Percentiles rank a stretch among this genome's conserved stretches.
Evolutionary conservation across 2,113 vertebrate genomes (phyloP).

Genomic region (Elachura formosa): DNA sequence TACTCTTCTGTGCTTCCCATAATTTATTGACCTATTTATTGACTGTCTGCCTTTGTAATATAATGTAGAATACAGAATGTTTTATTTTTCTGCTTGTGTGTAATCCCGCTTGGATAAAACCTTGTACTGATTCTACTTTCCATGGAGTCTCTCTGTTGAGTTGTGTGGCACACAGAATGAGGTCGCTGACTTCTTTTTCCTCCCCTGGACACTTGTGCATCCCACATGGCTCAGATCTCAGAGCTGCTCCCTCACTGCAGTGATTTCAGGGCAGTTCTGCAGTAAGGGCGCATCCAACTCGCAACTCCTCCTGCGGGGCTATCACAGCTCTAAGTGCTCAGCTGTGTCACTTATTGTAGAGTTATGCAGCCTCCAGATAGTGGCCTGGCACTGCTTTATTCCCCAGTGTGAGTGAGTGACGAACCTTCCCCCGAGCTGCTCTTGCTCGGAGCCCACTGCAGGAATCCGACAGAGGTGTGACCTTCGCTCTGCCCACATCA

Average conservation of each 20-base stretch:
- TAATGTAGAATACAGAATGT: slow-evolving; percentile 78
- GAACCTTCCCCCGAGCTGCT: background rate
- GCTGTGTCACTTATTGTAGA: background rate
- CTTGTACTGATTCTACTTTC: background rate
- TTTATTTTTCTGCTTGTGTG: slow-evolving; percentile 75
- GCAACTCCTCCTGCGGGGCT: background rate
- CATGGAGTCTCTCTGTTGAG: background rate
- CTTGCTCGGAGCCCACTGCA: background rate
- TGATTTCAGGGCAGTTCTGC: background rate
- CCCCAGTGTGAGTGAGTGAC: background rate
- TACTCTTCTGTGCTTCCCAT: slow-evolving; percentile 53
- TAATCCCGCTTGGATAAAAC: slow-evolving; percentile 37
- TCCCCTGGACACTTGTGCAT: background rate
- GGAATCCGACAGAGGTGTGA: slow-evolving; percentile 5
- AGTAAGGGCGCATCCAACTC: background rate
- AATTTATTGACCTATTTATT: slow-evolving; percentile 84
- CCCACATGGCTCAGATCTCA: fast-evolving
- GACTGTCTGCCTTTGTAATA: slow-evolving; percentile 73
- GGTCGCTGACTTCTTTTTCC: background rate
- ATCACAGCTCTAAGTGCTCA: background rate
- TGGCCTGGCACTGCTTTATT: background rate
- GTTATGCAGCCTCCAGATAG: background rate
- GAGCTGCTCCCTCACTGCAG: background rate
- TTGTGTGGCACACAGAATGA: background rate
- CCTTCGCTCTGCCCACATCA: slow-evolving; percentile 6